Base-by-base conservation (phyloP, 2,888 invertebrate genomes). In the Aphidius colemani region DNA sequence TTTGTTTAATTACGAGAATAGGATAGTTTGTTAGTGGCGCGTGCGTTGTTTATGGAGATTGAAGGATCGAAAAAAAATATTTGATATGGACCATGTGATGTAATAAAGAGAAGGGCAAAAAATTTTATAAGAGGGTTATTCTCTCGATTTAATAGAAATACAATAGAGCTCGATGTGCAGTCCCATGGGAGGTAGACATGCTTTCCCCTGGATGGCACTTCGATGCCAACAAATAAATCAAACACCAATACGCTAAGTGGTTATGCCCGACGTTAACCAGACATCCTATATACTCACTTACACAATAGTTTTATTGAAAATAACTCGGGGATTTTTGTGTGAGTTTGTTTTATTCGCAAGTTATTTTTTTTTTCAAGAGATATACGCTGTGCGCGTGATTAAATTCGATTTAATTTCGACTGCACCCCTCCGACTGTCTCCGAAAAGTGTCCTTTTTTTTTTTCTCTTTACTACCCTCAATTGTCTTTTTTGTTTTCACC, bases 171-270 rank as follows among this genome's bases (percentile, higher is more conserved):
- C 56, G 60, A 39, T 41, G 57, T n/a, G 30, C 4, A 5, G 55
- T 55, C 46, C 46, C 57, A n/a, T 8, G 41, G 48, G 59, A 2
- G 43, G 48, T 13, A 10, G n/a, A 13, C 11, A 30, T 48, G 72
- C 71, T 71, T 73, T 79, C 78, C 78, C 78, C 73, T 74, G 75
- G 30, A 73, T 76, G 75, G 74, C 72, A 72, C 75, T 79, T 78
- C 74, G 75, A 73, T 74, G 68, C 72, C 74, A 72, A 75, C 70
- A 76, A 78, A 82, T 82, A 82, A 81, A 82, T 82, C 82, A 82
- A 81, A 81, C 79, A 79, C 78, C 79, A 82, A 82, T 82, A 82
- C 79, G 80, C 77, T 82, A 82, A 82, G 82, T 82, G 82, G 80
- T 82, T 76, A 77, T 72, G 76, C 73, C 72, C 78, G 82, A 82